These are phyloP conservation scores for Danionella cerebrum DNA, from an alignment of 2,113 vertebrate genomes.

Conservation along the genomic window DNA sequence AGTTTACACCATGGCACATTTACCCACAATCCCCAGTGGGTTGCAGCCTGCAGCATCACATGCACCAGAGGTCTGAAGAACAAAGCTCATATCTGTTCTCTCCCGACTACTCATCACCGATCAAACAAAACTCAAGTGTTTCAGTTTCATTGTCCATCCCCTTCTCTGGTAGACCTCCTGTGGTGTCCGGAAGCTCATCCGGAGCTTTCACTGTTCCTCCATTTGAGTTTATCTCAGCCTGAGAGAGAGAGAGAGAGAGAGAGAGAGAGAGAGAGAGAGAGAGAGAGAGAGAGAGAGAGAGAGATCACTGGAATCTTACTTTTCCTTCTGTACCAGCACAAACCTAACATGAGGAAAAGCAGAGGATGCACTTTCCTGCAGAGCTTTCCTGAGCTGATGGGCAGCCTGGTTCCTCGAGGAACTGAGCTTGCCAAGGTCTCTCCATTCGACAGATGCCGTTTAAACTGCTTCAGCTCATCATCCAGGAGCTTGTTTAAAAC, in stretches of 20 bases:
- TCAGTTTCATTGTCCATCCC: too few species aligned
- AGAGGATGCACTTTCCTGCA: background rate
- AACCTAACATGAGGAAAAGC: too few species aligned
- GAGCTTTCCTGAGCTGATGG: too few species aligned
- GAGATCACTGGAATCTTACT: background rate
- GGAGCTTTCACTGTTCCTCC: too few species aligned
- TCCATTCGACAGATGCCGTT: background rate
- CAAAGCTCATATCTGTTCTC: too few species aligned
- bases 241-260: background rate
- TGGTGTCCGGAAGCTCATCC: too few species aligned
- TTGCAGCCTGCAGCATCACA: too few species aligned
- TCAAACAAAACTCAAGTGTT: too few species aligned
- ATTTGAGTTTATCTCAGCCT: too few species aligned
- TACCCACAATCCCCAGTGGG: background rate
- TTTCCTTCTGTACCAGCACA: background rate
- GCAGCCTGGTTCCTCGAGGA: background rate
- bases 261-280: background rate
- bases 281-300: background rate
- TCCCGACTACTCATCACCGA: too few species aligned
- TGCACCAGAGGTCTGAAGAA: too few species aligned
- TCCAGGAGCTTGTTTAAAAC: background rate
- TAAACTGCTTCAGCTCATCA: background rate
- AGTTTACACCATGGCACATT: background rate
- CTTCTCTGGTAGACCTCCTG: too few species aligned
- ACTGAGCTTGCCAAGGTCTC: background rate